Conservation (phyloP, 2,113 vertebrate species). For the Lycaon pictus region DNA sequence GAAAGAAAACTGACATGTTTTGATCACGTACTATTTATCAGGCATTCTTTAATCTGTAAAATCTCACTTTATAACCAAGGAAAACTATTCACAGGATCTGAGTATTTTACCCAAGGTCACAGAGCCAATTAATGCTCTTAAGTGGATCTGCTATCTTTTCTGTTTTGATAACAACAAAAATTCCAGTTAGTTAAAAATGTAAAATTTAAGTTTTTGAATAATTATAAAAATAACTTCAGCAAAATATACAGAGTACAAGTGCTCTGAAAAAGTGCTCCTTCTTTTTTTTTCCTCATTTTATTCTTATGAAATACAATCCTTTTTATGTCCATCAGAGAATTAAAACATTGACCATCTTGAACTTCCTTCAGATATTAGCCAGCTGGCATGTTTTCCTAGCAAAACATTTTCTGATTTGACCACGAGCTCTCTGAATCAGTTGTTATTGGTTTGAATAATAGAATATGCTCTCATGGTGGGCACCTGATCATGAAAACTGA, state of each 20-base stretch:
- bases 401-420: slow-evolving; percentile 83
- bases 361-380: slow-evolving; percentile 80
- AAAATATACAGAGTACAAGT: not conserved
- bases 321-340: slow-evolving; percentile 71
- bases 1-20: not conserved
- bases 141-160: not conserved
- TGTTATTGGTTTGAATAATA: slow-evolving; percentile 82
- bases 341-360: slow-evolving; percentile 78
- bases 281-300: slow-evolving; percentile 59
- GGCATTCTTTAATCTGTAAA: slow-evolving; percentile 9
- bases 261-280: slow-evolving; percentile 57
- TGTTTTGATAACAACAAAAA: not conserved
- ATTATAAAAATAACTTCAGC: slow-evolving; percentile 32
- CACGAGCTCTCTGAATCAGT: slow-evolving; percentile 78
- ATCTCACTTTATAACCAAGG: slow-evolving; percentile 19
- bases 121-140: not conserved
- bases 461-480: slow-evolving; percentile 76
- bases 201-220: slow-evolving; percentile 52
- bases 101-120: not conserved
- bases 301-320: slow-evolving; percentile 77
- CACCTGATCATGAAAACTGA: slow-evolving; percentile 82
- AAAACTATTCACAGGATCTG: not conserved
- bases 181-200: slow-evolving; percentile 18
- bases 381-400: slow-evolving; percentile 80
- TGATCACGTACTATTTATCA: not conserved